Evolutionary conservation across 1,140 invertebrate species (phyloP).

Genomic region (Scaptomyza graminum): DNA sequence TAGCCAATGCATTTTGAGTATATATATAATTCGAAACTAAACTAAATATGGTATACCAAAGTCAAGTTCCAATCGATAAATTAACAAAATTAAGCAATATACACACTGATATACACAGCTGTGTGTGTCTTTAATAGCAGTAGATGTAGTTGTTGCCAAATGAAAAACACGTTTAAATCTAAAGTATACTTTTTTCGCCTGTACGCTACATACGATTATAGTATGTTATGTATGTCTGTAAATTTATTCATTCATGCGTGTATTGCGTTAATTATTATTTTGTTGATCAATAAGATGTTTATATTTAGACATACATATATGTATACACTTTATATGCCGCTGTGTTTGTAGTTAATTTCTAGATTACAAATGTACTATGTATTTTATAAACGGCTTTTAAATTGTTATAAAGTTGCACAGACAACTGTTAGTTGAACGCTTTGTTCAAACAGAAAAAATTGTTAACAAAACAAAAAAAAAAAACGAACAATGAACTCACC

Average conservation of each 20-base stretch:
- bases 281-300: constrained; percentile 65
- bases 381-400: constrained; percentile 49
- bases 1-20: constrained; percentile 69
- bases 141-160: constrained; percentile 71
- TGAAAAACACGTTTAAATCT: constrained; percentile 23
- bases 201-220: constrained; percentile 23
- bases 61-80: constrained; percentile 49
- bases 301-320: constrained; percentile 58
- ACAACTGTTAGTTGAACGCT: constrained; percentile 53
- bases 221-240: constrained; percentile 27
- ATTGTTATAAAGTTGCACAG: constrained; percentile 46
- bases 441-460: constrained; percentile 54
- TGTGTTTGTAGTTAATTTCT: constrained; percentile 37
- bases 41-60: constrained; percentile 65
- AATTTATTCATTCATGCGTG: constrained; percentile 3
- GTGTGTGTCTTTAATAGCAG: constrained; percentile 25
- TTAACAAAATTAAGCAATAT: constrained; percentile 39
- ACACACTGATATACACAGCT: neutral
- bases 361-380: constrained; percentile 31
- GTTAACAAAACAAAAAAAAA: constrained; percentile 5
- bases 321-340: constrained; percentile 11
- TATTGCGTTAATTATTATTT: constrained; percentile 52
- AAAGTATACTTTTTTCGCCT: constrained; percentile 57
- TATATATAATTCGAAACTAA: constrained; percentile 52
- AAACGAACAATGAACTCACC: constrained; percentile 20